A percentile compares a stretch with the other conserved stretches of the same genome.
Evolutionary conservation across 2,113 vertebrate genomes (phyloP).

Genomic region (Sorex fumeus): DNA sequence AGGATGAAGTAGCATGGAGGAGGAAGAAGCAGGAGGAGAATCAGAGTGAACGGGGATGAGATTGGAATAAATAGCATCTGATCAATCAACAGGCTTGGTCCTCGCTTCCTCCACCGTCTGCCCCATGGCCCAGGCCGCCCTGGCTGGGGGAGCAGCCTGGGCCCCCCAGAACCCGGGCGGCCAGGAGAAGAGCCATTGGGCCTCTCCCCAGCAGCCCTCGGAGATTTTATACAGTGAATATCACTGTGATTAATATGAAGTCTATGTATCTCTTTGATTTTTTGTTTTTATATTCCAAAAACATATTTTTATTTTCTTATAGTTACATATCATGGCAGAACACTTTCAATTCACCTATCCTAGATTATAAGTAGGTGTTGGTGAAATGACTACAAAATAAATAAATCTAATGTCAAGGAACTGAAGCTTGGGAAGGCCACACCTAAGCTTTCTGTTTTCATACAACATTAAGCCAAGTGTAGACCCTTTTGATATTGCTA

Average conservation of each 20-base stretch:
- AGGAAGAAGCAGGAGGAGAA: too few relatives aligned
- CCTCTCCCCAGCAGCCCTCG: too few relatives aligned
- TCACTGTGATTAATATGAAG: background rate
- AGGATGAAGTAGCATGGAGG: too few relatives aligned
- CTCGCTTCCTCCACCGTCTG: too few relatives aligned
- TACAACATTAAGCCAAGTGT: constrained; percentile 3
- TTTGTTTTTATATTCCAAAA: background rate
- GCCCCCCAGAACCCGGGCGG: too few relatives aligned
- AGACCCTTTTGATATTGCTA: background rate
- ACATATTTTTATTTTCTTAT: background rate
- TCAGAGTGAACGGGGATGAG: too few relatives aligned
- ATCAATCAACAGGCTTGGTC: too few relatives aligned
- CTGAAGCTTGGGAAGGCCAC: background rate
- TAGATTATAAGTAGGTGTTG: background rate
- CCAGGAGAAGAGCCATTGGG: too few relatives aligned
- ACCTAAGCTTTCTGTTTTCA: background rate
- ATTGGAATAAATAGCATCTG: too few relatives aligned
- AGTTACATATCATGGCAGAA: background rate
- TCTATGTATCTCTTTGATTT: background rate
- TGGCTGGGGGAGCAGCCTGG: too few relatives aligned
- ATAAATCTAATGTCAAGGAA: background rate
- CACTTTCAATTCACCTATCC: background rate
- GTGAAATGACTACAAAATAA: constrained; percentile 1
- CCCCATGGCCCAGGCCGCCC: too few relatives aligned
- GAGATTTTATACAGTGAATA: too few relatives aligned